phyloP scores from a whole-genome alignment of 2,797 vertebrate genomes.

The Brotogeris chrysoptera region DNA sequence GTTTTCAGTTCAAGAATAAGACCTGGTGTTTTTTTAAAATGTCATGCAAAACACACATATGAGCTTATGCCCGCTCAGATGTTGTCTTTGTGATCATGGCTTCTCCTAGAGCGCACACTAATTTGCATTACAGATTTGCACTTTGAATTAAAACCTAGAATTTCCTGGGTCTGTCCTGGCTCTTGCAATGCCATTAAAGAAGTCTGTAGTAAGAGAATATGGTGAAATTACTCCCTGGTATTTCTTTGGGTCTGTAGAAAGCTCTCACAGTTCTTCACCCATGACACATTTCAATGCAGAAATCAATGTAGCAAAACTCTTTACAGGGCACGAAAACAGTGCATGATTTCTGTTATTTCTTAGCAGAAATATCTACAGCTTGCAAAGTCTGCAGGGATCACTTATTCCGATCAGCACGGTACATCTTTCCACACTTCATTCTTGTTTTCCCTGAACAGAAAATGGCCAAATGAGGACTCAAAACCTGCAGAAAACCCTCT shows the following conservation, averaged over 20 bases:
- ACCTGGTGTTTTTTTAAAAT: neutral
- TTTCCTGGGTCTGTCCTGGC: neutral
- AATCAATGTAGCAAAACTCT: neutral
- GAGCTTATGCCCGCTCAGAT: neutral
- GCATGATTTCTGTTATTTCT: neutral
- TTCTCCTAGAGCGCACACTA: accelerated
- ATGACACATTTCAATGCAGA: neutral
- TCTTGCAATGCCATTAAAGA: accelerated
- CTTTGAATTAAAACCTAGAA: neutral
- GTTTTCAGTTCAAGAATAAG: neutral
- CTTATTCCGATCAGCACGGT: neutral
- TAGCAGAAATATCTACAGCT: neutral
- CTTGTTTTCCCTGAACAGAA: neutral
- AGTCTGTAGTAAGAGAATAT: accelerated
- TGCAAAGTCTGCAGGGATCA: neutral
- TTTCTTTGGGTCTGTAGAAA: neutral
- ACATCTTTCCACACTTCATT: neutral
- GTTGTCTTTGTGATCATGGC: neutral
- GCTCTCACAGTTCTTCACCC: neutral
- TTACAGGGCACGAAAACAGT: neutral
- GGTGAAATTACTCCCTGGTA: neutral
- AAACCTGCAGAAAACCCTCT: neutral
- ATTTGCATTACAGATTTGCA: neutral
- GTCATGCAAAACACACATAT: neutral
- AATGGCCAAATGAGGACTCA: neutral